Evolutionary conservation across 2,113 vertebrate species (phyloP), one percentile per base, ranked within the genome.

Genomic region (Calidris pygmaea): DNA sequence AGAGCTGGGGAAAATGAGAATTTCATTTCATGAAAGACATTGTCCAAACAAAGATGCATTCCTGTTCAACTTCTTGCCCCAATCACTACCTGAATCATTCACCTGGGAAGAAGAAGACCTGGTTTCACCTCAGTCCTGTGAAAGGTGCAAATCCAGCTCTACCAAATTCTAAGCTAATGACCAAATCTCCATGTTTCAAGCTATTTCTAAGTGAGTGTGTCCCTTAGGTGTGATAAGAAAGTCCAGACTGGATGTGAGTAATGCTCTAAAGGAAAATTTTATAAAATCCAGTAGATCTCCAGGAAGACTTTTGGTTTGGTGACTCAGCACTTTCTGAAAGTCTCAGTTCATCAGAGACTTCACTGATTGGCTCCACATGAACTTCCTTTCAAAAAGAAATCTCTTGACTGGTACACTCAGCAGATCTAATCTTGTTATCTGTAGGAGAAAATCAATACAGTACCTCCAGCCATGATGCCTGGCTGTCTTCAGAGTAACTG

Each of bases 371-470:
- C 85, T 96, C 85, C 67, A 77, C 78, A 83, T 63, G 81, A 91
- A 91, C 71, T 91, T 95, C n/a, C 55, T 70, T 93, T 85, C 85
- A 15, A 32, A 93, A 85, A 94, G 70, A 91, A 92, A 91, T 68
- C 76, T 94, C 78, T 87, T 20, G 47, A 67, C 74, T 87, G 50
- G 29, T 63, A 66, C 81, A 74, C 41, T 14, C 59, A 89, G 77
- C 77, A 91, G 91, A 63, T 94, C 89, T 80, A 85, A 95, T 96
- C 89, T 90, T 41, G 74, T 24, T 95, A 87, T 66, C 94, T n/a
- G 37, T 19, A 50, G 84, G 62, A 94, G 66, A 93, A 95, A 96
- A 97, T 97, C 89, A 2, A 89, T 94, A 26, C 62, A 53, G 48
- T 73, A 90, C 94, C 94, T 95, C 86, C 86, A 96, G 83, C 83